Base-by-base conservation (phyloP, 1,140 invertebrate species). In the Zaprionus inermis region DNA sequence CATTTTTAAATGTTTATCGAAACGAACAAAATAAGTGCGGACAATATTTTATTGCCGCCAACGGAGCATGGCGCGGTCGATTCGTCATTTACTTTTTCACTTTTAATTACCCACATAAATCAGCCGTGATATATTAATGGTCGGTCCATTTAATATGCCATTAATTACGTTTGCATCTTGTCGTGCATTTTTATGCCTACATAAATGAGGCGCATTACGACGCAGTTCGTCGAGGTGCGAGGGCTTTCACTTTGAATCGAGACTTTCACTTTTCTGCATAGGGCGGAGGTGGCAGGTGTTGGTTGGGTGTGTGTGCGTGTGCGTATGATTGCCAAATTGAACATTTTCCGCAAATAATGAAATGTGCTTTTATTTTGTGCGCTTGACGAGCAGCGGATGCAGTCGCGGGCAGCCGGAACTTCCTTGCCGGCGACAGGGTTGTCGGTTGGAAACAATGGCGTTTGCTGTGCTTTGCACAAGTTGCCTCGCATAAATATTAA, bases 401-500 rank as follows among this genome's bases (percentile, higher is more conserved):
- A 38, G 32, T 64, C 46, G 11, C 18, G 36, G 56, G 36, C 65
- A 61, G 30, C 56, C 55, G 46, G 54, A 71, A 71, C 54, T 60
- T 59, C 72, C 58, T 74, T 58, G 66, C 16, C 24, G 52, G 22
- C 41, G 34, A 18, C 57, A 44, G 20, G 11, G 32, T 41, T 28
- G 20, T 11, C 41, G 56, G 38, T 46, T 55, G 55, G 16, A 57
- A 85, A 85, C 82, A 85, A 85, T 86, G 79, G 82, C 82, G 82
- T 79, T 81, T 73, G 82, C 79, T 86, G 78, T 79, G 82, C 82
- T 86, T 85, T 86, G 81, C 82, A 76, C 82, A 86, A 86, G 76
- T 86, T 82, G 82, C 78, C 65, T 79, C 76, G 82, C 82, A 86
- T 85, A 85, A 85, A 85, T 85, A 86, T 85, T 85, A 85, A 85